Percentiles rank a stretch among this genome's conserved stretches.
These are phyloP conservation scores for Lepidurus couesii DNA, from an alignment of 1,140 invertebrate genomes.

Conservation along the genomic window DNA sequence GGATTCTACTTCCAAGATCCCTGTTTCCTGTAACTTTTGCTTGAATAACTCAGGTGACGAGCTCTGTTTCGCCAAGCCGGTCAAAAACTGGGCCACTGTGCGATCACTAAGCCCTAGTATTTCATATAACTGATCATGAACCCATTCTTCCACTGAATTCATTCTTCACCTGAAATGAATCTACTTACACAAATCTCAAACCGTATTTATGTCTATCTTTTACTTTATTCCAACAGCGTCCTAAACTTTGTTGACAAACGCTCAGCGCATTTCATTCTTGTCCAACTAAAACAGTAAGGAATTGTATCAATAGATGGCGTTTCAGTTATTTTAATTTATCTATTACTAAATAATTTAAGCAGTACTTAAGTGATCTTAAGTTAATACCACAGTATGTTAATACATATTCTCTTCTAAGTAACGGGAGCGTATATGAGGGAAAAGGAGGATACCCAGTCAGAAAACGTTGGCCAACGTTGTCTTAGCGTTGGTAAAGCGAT, in stretches of 20 bases:
- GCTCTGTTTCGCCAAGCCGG: constrained; percentile 48
- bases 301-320: no score
- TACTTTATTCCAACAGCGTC: no score
- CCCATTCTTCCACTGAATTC: constrained; percentile 46
- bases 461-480: not conserved
- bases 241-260: no score
- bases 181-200: not conserved
- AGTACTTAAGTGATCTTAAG: no score
- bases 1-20: constrained; percentile 47
- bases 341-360: no score
- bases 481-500: not conserved
- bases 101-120: constrained; percentile 53
- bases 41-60: constrained; percentile 45
- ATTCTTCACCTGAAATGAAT: constrained; percentile 30
- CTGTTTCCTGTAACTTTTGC: constrained; percentile 47
- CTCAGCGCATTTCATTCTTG: no score
- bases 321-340: no score
- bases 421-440: no score
- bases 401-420: no score
- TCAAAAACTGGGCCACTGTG: constrained; percentile 49
- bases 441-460: not conserved
- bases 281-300: no score
- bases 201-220: no score
- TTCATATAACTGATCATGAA: constrained; percentile 51
- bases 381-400: no score